Evolutionary conservation across 2,113 vertebrate species (phyloP), one percentile per base, ranked within the genome.

Genomic region (Malurus cyaneus): DNA sequence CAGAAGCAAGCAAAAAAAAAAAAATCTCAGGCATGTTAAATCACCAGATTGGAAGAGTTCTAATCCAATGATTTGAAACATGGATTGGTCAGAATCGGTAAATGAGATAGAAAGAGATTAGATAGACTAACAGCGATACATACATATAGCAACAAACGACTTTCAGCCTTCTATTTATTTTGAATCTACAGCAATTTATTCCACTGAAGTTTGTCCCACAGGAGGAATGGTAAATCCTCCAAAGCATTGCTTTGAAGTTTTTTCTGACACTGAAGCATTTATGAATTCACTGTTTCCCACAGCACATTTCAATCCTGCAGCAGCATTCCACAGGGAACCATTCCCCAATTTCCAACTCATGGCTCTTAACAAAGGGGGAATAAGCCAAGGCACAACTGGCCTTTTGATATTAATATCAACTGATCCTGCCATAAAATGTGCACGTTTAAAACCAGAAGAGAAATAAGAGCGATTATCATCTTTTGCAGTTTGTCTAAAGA

Each of bases 311-410:
- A 89, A 31, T 80, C 73, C 89, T 95, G 41, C 82, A 82, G 82
- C 70, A n/a, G 64, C 47, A 32, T 82, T 94, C 79, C 78, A 65
- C n/a, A 54, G 83, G 90, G 83, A 92, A 34, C 77, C 66, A 36
- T 70, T 91, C 87, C 87, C 31, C 82, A 84, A 14, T 77, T 88
- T 92, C 80, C 88, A 90, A 88, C 46, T 34, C 85, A 41, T 25
- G 31, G 29, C 34, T 77, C 72, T 86, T 80, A 80, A n/a, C 20
- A 88, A 83, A 88, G 67, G 86, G 21, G 41, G 60, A 36, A 82
- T 83, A 86, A 88, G 59, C 64, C 80, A 84, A 96, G 79, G 72
- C 67, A 93, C n/a, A 82, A 93, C 52, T 52, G 34, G 36, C 19
- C 19, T 83, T 92, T 71, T 66, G 78, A n/a, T 56, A 56, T 44